These are phyloP conservation scores for Pseudopodoces humilis DNA, from an alignment of 2,113 vertebrate species.

Conservation along the genomic window DNA sequence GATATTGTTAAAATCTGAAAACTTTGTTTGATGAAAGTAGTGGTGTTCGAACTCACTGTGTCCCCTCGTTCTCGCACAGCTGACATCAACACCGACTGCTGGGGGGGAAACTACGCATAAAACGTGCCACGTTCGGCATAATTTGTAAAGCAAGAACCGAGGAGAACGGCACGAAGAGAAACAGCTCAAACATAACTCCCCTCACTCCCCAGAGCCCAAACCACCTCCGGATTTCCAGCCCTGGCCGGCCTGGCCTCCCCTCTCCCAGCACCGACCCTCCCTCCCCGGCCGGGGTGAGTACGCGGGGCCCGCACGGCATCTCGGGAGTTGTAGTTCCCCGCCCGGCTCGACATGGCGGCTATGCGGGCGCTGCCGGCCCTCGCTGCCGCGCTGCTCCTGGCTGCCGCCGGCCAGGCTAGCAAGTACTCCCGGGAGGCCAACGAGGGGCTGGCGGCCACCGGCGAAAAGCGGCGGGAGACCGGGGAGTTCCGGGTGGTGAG, in stretches of 20 bases:
- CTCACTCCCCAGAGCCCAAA: no score
- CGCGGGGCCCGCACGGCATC: neutral
- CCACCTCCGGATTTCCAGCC: accelerated
- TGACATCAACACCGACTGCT: accelerated
- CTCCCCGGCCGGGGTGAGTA: accelerated
- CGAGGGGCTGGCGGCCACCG: conserved; percentile 56
- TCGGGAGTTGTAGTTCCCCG: conserved; percentile 12
- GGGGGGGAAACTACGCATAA: accelerated
- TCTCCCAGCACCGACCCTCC: accelerated
- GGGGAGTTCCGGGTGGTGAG: conserved; percentile 89
- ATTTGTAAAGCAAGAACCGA: neutral
- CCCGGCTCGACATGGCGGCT: neutral
- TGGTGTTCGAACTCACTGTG: accelerated
- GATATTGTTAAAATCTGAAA: neutral
- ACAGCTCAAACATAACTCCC: accelerated
- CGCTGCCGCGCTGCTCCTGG: neutral
- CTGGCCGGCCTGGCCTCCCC: accelerated
- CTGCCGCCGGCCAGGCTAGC: conserved; percentile 65
- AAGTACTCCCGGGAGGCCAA: conserved; percentile 90
- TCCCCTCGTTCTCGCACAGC: neutral
- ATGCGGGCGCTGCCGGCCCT: accelerated
- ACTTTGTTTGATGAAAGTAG: neutral
- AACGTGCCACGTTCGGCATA: accelerated
- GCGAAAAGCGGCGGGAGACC: conserved; percentile 6
- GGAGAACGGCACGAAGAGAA: accelerated